Conservation (phyloP, 2,113 vertebrate species). For the Ctenomys sociabilis region DNA sequence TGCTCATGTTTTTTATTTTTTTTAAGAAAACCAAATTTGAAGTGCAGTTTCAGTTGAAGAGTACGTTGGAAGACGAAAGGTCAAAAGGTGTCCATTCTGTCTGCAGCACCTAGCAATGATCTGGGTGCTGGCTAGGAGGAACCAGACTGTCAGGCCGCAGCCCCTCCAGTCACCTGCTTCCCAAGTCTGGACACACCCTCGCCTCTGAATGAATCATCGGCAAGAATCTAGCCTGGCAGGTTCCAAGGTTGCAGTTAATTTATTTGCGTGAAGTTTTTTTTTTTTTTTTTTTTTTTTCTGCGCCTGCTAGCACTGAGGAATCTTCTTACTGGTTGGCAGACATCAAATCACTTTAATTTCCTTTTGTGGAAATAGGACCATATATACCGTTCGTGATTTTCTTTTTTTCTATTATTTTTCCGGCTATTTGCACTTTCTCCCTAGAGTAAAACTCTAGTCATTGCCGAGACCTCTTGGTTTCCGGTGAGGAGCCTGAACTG, state of each 20-base stretch:
- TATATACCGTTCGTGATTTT: neutral
- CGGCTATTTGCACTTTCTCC: constrained; percentile 16
- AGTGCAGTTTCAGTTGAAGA: neutral
- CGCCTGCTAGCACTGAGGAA: neutral
- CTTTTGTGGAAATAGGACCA: constrained; percentile 33
- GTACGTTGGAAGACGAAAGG: neutral
- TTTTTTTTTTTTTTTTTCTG: neutral
- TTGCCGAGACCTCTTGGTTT: constrained; percentile 80
- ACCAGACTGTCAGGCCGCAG: neutral
- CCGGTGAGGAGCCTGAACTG: constrained; percentile 77
- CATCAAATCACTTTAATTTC: constrained; percentile 52
- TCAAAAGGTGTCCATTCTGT: neutral
- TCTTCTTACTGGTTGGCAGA: constrained; percentile 17
- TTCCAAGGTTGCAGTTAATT: neutral
- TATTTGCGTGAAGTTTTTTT: constrained; percentile 45
- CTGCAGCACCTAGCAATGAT: neutral
- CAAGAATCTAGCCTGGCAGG: constrained; percentile 69
- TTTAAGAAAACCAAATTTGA: neutral
- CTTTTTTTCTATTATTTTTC: neutral
- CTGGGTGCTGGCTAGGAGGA: neutral
- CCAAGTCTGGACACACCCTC: neutral
- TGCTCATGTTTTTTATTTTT: neutral
- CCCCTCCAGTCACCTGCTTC: constrained; percentile 5
- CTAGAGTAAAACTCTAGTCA: constrained; percentile 49
- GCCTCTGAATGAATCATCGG: constrained; percentile 72